Evolutionary conservation across 2,113 vertebrate genomes (phyloP).

Genomic region (Diglossa brunneiventris): DNA sequence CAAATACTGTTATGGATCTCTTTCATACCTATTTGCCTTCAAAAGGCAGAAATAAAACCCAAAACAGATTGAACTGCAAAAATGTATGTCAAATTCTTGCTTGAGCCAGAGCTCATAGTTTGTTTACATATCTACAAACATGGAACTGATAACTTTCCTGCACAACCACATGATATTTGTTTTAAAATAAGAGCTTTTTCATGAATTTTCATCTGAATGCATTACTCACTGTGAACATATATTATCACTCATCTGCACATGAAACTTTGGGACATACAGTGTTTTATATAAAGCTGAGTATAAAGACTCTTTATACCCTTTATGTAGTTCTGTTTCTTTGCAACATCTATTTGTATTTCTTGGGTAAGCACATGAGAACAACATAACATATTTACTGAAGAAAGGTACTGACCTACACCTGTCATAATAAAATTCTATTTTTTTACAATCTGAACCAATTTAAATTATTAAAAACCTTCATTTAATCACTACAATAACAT

Average conservation of each 20-base stretch:
- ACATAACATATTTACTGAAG: neutral
- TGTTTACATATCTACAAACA: neutral
- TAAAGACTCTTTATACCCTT: neutral
- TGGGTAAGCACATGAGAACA: neutral
- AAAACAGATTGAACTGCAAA: neutral
- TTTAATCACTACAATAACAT: neutral
- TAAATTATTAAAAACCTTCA: neutral
- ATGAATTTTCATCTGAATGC: neutral
- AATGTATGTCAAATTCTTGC: neutral
- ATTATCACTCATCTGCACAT: neutral
- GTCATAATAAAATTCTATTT: neutral
- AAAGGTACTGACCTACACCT: neutral
- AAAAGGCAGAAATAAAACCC: neutral
- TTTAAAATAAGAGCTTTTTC: neutral
- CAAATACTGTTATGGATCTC: neutral
- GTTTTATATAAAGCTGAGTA: neutral
- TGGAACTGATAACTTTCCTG: neutral
- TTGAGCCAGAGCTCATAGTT: neutral
- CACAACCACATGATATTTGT: neutral
- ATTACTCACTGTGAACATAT: neutral
- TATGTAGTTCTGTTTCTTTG: neutral
- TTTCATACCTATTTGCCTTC: neutral
- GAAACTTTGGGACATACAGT: neutral
- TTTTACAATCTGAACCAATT: neutral
- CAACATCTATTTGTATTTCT: neutral